Evolutionary conservation across 2,888 invertebrate genomes (phyloP).

Genomic region (Drosophila siamana): DNA sequence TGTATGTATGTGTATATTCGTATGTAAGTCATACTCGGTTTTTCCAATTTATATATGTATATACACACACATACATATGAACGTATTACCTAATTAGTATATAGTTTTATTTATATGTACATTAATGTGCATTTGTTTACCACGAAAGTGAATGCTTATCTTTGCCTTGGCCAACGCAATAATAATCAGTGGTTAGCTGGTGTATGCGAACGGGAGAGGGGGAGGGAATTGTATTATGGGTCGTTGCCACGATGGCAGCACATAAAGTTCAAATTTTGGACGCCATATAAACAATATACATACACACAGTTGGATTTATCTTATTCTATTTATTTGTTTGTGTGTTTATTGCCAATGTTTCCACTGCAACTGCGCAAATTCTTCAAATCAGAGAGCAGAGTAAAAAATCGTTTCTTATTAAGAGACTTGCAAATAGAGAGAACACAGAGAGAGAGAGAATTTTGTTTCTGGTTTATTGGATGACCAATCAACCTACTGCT

Average conservation of each 20-base stretch:
- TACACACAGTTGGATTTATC: slow-evolving; percentile 28
- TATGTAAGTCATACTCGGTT: not conserved
- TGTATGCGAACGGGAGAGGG: not conserved
- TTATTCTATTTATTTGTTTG: slow-evolving; percentile 30
- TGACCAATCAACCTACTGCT: slow-evolving; percentile 81
- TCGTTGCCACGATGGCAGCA: slow-evolving; percentile 45
- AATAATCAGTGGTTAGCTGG: not conserved
- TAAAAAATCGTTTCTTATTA: slow-evolving; percentile 9
- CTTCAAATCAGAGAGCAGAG: slow-evolving; percentile 42
- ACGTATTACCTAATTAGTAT: not conserved
- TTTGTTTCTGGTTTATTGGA: slow-evolving; percentile 63
- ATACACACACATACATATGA: not conserved
- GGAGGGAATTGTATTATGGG: slow-evolving; percentile 19
- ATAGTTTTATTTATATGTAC: not conserved
- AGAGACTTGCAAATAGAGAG: slow-evolving; percentile 9
- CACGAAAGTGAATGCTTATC: slow-evolving; percentile 10
- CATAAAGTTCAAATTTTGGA: slow-evolving; percentile 58
- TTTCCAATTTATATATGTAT: not conserved
- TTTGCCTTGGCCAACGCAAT: slow-evolving; percentile 10
- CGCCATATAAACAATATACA: slow-evolving; percentile 12
- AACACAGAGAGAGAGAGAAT: slow-evolving; percentile 13
- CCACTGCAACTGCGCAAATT: slow-evolving; percentile 77
- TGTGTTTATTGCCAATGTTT: slow-evolving; percentile 39
- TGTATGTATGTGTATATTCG: not conserved
- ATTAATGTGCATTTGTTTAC: slow-evolving; percentile 4